Evolutionary conservation across 2,888 invertebrate genomes (phyloP).

Genomic region (Chrysolina oricalcia): DNA sequence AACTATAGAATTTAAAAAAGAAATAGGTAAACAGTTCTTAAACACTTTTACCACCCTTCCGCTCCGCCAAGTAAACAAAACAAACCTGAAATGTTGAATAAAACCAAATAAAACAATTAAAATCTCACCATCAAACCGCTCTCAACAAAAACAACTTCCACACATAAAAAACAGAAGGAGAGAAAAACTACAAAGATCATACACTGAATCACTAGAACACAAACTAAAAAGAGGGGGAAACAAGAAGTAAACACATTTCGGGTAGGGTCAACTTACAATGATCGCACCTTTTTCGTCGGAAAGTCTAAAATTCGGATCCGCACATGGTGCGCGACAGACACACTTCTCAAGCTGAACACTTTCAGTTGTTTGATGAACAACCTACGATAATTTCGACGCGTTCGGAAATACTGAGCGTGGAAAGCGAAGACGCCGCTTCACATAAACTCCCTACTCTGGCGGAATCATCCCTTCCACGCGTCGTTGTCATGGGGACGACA

Average conservation of each 20-base stretch:
- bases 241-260: conserved; percentile 15
- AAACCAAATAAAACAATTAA: not conserved
- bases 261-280: conserved; percentile 37
- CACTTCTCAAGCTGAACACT: conserved; percentile 36
- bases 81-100: not conserved
- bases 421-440: conserved; percentile 38
- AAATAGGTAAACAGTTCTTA: too few species aligned
- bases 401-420: conserved; percentile 42
- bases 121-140: conserved; percentile 18
- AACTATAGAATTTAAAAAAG: too few species aligned
- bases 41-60: too few species aligned
- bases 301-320: conserved; percentile 33
- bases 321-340: conserved; percentile 39
- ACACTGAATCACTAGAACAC: conserved; percentile 19
- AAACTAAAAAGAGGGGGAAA: conserved; percentile 2
- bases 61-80: not conserved
- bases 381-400: conserved; percentile 37
- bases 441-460: conserved; percentile 48
- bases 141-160: not conserved
- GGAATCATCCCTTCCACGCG: conserved; percentile 41
- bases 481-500: conserved; percentile 40
- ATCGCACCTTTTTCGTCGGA: conserved; percentile 38
- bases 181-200: conserved; percentile 5
- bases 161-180: conserved; percentile 12
- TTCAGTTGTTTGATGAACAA: conserved; percentile 20